Conservation (phyloP, 30 jellyfish, hydroid and myxozoan species). For the Aurelia aurita complex sp. Pacific region DNA sequence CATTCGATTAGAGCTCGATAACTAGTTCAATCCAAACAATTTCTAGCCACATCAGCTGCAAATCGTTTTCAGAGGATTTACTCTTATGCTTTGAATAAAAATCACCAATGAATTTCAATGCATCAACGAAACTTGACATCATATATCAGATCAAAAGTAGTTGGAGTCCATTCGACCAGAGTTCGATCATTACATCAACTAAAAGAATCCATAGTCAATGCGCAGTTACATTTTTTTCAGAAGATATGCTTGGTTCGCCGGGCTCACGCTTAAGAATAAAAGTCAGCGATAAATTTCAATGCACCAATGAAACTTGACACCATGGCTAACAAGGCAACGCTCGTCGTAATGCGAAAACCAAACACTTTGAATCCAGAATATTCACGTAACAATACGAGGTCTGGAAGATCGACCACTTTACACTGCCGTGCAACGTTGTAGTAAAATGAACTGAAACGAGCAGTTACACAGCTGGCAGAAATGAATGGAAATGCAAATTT, state of each 20-base stretch:
- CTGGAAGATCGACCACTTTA: slow-evolving; percentile 19
- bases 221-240: too few relatives aligned
- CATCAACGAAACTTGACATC: slow-evolving; percentile 22
- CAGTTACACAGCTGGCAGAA: slow-evolving; percentile 50
- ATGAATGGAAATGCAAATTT: slow-evolving; percentile 47
- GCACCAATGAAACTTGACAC: slow-evolving; percentile 48
- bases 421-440: slow-evolving; percentile 32
- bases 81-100: too few relatives aligned
- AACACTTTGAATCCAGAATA: slow-evolving; percentile 37
- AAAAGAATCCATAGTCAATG: too few relatives aligned
- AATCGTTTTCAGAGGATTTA: too few relatives aligned
- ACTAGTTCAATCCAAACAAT: too few relatives aligned
- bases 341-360: slow-evolving; percentile 44
- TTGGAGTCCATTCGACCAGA: background rate
- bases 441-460: slow-evolving; percentile 27
- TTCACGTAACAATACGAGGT: slow-evolving; percentile 22
- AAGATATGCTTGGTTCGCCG: too few relatives aligned
- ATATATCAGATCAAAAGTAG: slow-evolving; percentile 16
- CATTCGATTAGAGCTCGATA: too few relatives aligned
- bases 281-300: slow-evolving; percentile 38
- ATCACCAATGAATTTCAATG: background rate
- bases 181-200: too few relatives aligned
- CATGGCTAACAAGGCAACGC: slow-evolving; percentile 29
- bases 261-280: background rate
- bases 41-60: too few relatives aligned